phyloP scores from a whole-genome alignment of 2,797 vertebrate genomes.

The Enteromius unitaeniatus region DNA sequence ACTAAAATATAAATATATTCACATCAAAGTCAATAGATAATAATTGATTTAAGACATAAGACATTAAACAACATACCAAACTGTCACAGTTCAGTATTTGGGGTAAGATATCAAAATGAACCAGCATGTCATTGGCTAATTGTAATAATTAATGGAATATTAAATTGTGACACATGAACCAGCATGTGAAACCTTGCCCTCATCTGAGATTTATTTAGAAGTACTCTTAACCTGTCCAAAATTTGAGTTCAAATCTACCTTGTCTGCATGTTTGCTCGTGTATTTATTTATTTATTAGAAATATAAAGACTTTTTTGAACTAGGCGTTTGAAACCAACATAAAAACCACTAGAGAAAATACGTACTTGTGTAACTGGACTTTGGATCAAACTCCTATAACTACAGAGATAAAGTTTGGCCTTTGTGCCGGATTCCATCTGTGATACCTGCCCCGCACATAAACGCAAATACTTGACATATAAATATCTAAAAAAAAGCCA shows the following conservation, averaged over 20 bases:
- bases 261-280: not conserved
- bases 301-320: not conserved
- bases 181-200: not conserved
- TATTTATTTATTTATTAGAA: too few species aligned
- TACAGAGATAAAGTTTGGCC: not conserved
- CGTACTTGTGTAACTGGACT: not conserved
- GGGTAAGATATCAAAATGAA: not conserved
- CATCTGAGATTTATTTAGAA: not conserved
- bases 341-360: not conserved
- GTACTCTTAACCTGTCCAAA: not conserved
- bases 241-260: not conserved
- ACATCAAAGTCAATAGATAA: not conserved
- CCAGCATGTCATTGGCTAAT: not conserved
- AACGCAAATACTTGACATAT: not conserved
- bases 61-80: not conserved
- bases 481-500: too few species aligned
- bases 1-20: not conserved
- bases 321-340: not conserved
- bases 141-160: not conserved
- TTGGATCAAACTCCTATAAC: not conserved
- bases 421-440: not conserved
- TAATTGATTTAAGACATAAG: not conserved
- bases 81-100: not conserved
- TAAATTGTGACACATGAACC: not conserved
- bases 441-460: not conserved